Base-by-base conservation (phyloP, 2,888 invertebrate genomes). In the Vanessa cardui region DNA sequence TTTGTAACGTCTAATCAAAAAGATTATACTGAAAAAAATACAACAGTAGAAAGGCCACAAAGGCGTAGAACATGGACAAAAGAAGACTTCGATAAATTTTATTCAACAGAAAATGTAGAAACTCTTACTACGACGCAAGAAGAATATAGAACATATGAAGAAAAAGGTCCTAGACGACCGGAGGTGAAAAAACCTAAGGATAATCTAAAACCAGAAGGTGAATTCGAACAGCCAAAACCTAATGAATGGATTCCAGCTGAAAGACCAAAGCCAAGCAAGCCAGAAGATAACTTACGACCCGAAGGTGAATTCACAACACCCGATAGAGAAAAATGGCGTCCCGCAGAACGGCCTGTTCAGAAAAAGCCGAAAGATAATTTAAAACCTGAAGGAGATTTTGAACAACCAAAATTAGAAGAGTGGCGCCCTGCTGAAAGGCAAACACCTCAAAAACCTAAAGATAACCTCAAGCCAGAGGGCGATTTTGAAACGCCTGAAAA, bases 61-160 rank as follows among this genome's bases (percentile, higher is more conserved):
- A 92, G 95, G 66, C 92, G 95, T 74, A 92, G 95, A 60, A 95
- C 96, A 0, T 96, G 95, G 94, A 95, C 95, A 0, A 95, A 96
- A 79, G 95, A 96, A 83, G 95, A 96, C 77, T 94, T 94, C 21
- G 95, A 96, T 73, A 96, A 95, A 80, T 95, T 95, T 74, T 95
- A 95, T 77, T 94, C 94, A 0, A 94, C 94, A 2, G 90, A 94
- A 74, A 88, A 93, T 63, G 84, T 90, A 62, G 92, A 94, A 78
- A 90, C 90, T 67, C 87, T 93, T 68, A 96, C 96, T 0, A 96
- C 96, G 12, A 92, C 93, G n/a, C 95, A 95, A 80, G 95, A 96
- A 72, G 94, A 95, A 71, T 96, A 94, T 77, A 94, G 90, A 79
- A 93, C 87, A n/a, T 94, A 94, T 72, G 94, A 95, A 80, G 91